Conservation (phyloP, 2,113 vertebrate species). For the Oceanodroma tethys region DNA sequence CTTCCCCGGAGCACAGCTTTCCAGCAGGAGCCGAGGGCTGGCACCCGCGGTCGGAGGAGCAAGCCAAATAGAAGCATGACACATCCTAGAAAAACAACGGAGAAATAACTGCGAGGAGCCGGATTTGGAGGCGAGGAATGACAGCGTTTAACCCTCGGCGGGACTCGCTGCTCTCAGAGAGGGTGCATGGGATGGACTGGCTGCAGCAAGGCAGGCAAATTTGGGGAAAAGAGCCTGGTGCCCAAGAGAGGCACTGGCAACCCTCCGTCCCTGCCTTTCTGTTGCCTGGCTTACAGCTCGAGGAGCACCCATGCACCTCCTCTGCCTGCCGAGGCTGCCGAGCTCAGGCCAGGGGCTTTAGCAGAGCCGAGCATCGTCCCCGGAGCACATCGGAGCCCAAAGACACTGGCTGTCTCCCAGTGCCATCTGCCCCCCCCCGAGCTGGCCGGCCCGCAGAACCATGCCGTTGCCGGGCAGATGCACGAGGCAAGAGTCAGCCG, state of each 20-base stretch:
- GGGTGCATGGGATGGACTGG: rapidly evolving
- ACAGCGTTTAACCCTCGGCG: not conserved
- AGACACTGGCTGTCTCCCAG: rapidly evolving
- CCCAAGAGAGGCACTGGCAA: not conserved
- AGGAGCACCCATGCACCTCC: not conserved
- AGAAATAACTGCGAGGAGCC: not conserved
- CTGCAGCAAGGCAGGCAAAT: not conserved
- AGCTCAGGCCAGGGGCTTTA: not conserved
- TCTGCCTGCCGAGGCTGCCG: not conserved
- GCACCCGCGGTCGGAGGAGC: rapidly evolving
- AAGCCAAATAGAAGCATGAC: not conserved
- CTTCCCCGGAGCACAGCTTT: not conserved
- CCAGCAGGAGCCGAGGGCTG: not conserved
- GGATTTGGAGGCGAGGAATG: not conserved
- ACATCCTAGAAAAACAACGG: not conserved
- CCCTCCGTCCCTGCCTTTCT: not conserved
- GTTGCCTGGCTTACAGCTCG: not conserved
- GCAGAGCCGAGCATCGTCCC: not conserved
- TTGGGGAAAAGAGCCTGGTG: not conserved
- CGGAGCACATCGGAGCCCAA: not conserved
- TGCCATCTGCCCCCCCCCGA: not conserved
- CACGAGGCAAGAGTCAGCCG: not conserved
- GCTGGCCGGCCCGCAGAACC: not conserved
- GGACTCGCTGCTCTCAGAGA: not conserved
- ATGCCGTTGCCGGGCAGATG: rapidly evolving